Conservation (phyloP, 2,113 vertebrate genomes). For the Anarrhichthys ocellatus region DNA sequence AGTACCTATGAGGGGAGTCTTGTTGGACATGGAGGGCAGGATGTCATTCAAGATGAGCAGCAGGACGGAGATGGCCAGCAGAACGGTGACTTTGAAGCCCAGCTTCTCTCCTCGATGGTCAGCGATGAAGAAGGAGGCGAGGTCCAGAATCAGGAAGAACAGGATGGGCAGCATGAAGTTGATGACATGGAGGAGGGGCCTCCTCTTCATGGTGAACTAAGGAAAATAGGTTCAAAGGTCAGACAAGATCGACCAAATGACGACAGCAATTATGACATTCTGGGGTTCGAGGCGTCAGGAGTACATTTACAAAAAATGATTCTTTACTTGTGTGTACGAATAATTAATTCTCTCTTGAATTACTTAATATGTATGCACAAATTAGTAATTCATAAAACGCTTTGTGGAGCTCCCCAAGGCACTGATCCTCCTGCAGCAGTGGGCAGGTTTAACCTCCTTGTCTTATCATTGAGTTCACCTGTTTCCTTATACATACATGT, state of each 20-base stretch:
- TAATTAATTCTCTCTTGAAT: too few species aligned
- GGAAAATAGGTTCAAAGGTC: slow-evolving; percentile 1
- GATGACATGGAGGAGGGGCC: slow-evolving; percentile 82
- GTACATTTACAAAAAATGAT: neutral
- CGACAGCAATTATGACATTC: neutral
- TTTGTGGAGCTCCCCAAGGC: too few species aligned
- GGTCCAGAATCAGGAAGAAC: slow-evolving; percentile 83
- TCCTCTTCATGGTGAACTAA: slow-evolving; percentile 83
- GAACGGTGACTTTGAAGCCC: slow-evolving; percentile 81
- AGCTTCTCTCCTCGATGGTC: slow-evolving; percentile 84
- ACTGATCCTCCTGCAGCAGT: too few species aligned
- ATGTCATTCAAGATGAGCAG: slow-evolving; percentile 83
- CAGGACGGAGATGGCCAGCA: slow-evolving; percentile 81
- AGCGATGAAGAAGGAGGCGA: slow-evolving; percentile 83
- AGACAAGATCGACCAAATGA: neutral
- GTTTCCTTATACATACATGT: too few species aligned
- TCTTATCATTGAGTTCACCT: too few species aligned
- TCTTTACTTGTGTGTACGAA: too few species aligned
- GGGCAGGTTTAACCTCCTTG: too few species aligned
- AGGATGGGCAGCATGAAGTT: slow-evolving; percentile 86
- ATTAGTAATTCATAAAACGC: too few species aligned
- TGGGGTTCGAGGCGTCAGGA: neutral
- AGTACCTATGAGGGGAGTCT: slow-evolving; percentile 80
- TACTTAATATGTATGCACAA: too few species aligned
- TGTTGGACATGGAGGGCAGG: slow-evolving; percentile 79